Evolutionary conservation across 2,797 vertebrate genomes (phyloP).

Genomic region (Anniella stebbinsi): DNA sequence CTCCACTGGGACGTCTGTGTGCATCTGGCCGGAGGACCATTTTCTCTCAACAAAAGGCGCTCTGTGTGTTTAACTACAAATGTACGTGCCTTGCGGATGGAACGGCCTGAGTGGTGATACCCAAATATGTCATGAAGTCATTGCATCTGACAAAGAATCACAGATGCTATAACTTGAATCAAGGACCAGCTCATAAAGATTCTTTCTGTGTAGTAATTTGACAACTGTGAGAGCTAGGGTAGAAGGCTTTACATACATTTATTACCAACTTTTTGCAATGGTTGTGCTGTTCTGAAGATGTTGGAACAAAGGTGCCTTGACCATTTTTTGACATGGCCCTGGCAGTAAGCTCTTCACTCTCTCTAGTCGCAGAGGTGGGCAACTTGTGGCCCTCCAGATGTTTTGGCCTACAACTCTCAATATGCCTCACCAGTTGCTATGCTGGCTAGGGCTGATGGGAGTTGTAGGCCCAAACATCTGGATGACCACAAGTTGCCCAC

Average conservation of each 20-base stretch:
- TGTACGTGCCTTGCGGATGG: conserved; percentile 51
- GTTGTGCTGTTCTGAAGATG: conserved; percentile 48
- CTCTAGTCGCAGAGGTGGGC: not conserved
- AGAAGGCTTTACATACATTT: conserved; percentile 64
- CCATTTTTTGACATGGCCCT: conserved; percentile 47
- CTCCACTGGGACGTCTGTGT: conserved; percentile 50
- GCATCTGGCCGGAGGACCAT: conserved; percentile 39
- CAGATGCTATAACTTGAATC: conserved; percentile 67
- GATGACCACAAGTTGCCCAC: no score
- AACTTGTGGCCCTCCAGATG: no score
- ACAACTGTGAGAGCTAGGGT: conserved; percentile 53
- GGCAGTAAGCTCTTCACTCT: conserved; percentile 43
- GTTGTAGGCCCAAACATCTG: no score
- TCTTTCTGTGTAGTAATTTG: conserved; percentile 66
- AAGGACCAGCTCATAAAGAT: conserved; percentile 63
- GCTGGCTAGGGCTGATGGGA: no score
- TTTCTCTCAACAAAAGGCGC: conserved; percentile 68
- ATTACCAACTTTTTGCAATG: conserved; percentile 66
- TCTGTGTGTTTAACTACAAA: conserved; percentile 53
- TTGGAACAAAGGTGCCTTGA: conserved; percentile 41
- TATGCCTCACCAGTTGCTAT: no score
- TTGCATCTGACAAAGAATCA: conserved; percentile 70
- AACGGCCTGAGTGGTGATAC: conserved; percentile 62
- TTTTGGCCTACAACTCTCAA: no score
- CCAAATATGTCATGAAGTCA: conserved; percentile 68